Conservation (phyloP, 1,140 invertebrate species). For the Leptinotarsa undecemlineata region DNA sequence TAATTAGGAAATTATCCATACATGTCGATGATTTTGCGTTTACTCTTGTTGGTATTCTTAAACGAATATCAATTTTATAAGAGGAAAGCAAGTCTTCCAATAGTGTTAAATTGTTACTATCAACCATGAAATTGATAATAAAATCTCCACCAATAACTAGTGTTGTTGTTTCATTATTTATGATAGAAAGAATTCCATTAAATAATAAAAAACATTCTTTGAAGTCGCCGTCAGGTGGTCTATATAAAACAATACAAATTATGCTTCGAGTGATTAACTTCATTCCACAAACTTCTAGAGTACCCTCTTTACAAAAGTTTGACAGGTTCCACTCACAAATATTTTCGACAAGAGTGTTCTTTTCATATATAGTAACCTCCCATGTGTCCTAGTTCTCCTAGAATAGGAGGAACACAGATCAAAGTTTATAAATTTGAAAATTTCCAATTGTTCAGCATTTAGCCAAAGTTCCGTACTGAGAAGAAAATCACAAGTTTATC, state of each 20-base stretch:
- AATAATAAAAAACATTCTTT: neutral
- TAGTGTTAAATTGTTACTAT: neutral
- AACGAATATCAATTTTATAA: conserved; percentile 4
- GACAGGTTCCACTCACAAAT: conserved; percentile 6
- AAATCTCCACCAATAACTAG: conserved; percentile 10
- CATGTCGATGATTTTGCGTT: neutral
- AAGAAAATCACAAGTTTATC: conserved; percentile 5
- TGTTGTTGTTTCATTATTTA: neutral
- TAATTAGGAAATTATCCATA: neutral
- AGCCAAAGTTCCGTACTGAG: conserved; percentile 8
- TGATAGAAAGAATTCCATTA: neutral
- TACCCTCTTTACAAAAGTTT: conserved; percentile 14
- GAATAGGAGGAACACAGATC: neutral
- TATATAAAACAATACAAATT: conserved; percentile 14
- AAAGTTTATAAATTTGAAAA: conserved; percentile 9
- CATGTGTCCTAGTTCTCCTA: conserved; percentile 10
- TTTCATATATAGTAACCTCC: neutral
- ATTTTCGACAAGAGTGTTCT: neutral
- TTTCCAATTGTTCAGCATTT: conserved; percentile 5
- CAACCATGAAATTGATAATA: conserved; percentile 7
- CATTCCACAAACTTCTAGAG: conserved; percentile 11
- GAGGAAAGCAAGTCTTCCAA: conserved; percentile 10
- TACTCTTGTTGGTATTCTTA: neutral
- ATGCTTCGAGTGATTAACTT: conserved; percentile 9
- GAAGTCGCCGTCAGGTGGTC: conserved; percentile 4